Percentiles rank a stretch among this genome's conserved stretches.
Conservation (phyloP, 2,888 invertebrate genomes). For the Andricus quercusramuli region DNA sequence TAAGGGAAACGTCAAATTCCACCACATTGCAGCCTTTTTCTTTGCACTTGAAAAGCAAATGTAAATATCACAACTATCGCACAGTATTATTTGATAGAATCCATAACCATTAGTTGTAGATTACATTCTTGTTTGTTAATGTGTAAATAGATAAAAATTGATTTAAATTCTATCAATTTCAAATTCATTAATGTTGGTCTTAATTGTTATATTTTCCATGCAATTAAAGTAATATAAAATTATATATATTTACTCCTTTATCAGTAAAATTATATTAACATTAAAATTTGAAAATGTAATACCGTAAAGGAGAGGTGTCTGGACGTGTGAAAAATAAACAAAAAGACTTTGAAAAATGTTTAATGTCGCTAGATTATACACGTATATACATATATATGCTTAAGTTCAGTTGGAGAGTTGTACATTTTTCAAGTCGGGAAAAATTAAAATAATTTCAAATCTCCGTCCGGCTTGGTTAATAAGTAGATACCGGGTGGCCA, state of each 20-base stretch:
- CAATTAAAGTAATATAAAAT: too few species aligned
- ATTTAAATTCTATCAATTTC: background rate
- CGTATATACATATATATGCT: too few species aligned
- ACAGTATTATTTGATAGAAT: background rate
- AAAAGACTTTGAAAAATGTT: too few species aligned
- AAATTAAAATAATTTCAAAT: background rate
- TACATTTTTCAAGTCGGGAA: too few species aligned
- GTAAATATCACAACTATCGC: background rate
- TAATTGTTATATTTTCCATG: background rate
- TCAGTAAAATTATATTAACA: too few species aligned
- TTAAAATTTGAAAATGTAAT: too few species aligned
- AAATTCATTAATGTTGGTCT: background rate
- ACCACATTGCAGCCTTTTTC: conserved; percentile 86
- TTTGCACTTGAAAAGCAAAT: conserved; percentile 81
- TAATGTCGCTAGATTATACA: too few species aligned
- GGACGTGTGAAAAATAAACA: too few species aligned
- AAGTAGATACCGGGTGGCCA: too few species aligned
- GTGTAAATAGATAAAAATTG: background rate
- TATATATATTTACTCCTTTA: too few species aligned
- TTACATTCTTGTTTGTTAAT: background rate
- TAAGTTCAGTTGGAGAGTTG: too few species aligned
- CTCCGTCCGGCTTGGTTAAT: background rate
- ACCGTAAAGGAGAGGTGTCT: too few species aligned
- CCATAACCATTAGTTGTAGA: background rate
- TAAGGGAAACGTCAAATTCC: conserved; percentile 88